Base-by-base conservation (phyloP, 2,888 invertebrate species). In the Tetropium fuscum region DNA sequence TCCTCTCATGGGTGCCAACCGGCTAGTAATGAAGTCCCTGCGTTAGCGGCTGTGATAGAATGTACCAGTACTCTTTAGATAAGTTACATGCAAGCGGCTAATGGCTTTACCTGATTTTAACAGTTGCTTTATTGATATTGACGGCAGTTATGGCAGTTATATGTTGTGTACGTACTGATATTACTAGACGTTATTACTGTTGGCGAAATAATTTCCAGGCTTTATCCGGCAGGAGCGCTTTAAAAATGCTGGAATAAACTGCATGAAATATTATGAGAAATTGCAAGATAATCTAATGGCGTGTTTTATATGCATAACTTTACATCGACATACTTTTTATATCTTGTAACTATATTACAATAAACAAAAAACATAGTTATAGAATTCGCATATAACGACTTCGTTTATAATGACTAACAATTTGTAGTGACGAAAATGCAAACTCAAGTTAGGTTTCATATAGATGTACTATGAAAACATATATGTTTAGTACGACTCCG, bases 21-120 rank as follows among this genome's bases (percentile, higher is more conserved):
- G 69, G 61, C 61, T 55, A 59, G 65, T 75, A 77, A 77, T 76
- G 74, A 76, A 75, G 74, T 74, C 70, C 70, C 68, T 57, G 59
- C 51, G 64, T 70, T 70, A 63, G 70, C 65, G 66, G 60, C 34
- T 63, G 34, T 48, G 61, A 60, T 64, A 57, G 62, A 54, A 61
- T 70, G 68, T 69, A 62, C 63, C 66, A 61, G 69, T 72, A 69
- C 73, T 72, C 72, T 73, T 67, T 69, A 72, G 76, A 77, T 77
- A 77, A 73, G 62, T 56, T 56, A 56, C 75, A 75, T 73, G 74
- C 75, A 60, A 73, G 56, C 66, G 69, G 68, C 74, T 76, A 75
- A 75, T 76, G 77, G 74, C 64, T 74, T 74, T 69, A 58, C 64
- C 60, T 56, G 68, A 71, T 73, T 70, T 67, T 65, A 70, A 67